phyloP scores from a whole-genome alignment of 2,797 vertebrate species.

The Calcarius lapponicus region DNA sequence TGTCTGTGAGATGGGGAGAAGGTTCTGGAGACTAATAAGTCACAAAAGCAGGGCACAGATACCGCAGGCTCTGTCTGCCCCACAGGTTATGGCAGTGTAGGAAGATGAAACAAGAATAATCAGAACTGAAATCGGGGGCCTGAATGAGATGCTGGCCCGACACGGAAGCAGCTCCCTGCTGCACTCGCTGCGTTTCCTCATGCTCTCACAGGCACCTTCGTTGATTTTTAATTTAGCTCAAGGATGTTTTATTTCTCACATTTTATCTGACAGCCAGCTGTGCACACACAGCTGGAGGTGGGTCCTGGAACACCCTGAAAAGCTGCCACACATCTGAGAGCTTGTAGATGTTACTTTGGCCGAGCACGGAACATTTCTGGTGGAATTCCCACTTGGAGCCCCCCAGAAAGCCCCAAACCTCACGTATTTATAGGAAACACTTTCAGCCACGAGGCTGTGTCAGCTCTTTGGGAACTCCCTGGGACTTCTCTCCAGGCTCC shows the following conservation, averaged over 20 bases:
- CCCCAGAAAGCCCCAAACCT: background rate
- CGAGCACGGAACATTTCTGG: background rate
- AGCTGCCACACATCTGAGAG: background rate
- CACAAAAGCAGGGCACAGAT: slow-evolving; percentile 1
- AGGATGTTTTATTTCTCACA: background rate
- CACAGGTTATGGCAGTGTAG: background rate
- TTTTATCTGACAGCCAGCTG: background rate
- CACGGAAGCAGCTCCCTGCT: background rate
- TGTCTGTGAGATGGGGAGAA: background rate
- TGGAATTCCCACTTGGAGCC: background rate
- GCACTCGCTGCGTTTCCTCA: background rate
- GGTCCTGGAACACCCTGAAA: background rate
- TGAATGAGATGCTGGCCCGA: background rate
- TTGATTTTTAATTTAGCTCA: background rate
- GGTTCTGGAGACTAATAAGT: background rate
- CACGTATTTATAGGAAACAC: background rate
- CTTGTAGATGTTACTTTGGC: background rate
- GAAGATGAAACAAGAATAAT: slow-evolving; percentile 41
- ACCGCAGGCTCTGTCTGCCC: background rate
- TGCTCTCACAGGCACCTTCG: accelerated
- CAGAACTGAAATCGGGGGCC: slow-evolving; percentile 22
- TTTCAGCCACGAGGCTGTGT: background rate
- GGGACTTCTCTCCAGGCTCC: background rate
- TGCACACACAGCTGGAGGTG: background rate
- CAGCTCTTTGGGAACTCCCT: background rate